phyloP scores from a whole-genome alignment of 1,140 invertebrate genomes.

The Conopomorpha cramerella region DNA sequence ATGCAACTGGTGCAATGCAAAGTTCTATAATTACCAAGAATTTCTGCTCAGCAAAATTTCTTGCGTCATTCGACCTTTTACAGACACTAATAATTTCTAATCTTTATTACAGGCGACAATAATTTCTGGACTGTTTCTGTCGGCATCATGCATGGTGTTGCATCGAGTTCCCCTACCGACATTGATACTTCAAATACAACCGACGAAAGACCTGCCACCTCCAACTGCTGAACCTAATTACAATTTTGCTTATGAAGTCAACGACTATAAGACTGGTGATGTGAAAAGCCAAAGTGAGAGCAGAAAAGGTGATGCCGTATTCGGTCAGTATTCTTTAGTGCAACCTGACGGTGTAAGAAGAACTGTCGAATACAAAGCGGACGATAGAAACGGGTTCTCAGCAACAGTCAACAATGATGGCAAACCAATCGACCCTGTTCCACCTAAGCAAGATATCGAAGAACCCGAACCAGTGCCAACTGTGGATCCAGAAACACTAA shows the following conservation, averaged over 20 bases:
- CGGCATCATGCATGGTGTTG: slow-evolving; percentile 18
- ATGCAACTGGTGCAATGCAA: too few species aligned
- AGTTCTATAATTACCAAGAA: too few species aligned
- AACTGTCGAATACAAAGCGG: slow-evolving; percentile 67
- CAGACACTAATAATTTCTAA: too few species aligned
- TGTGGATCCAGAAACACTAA: not conserved
- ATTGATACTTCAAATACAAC: slow-evolving; percentile 13
- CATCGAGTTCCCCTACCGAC: slow-evolving; percentile 24
- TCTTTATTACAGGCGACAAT: not conserved
- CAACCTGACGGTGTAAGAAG: slow-evolving; percentile 69
- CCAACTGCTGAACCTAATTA: slow-evolving; percentile 43
- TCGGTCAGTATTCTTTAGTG: slow-evolving; percentile 66
- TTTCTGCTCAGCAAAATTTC: too few species aligned
- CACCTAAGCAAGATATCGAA: not conserved
- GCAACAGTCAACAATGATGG: slow-evolving; percentile 33
- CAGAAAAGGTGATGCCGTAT: slow-evolving; percentile 64
- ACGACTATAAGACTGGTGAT: slow-evolving; percentile 62
- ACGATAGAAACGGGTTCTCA: slow-evolving; percentile 33
- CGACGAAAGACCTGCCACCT: too few species aligned
- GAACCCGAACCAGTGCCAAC: not conserved
- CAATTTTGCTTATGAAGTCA: slow-evolving; percentile 69
- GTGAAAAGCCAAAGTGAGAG: slow-evolving; percentile 53
- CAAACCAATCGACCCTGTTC: not conserved
- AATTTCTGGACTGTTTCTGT: not conserved
- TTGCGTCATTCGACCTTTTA: too few species aligned